Base-by-base conservation (phyloP, 1,140 invertebrate genomes). In the Copidosoma floridanum region DNA sequence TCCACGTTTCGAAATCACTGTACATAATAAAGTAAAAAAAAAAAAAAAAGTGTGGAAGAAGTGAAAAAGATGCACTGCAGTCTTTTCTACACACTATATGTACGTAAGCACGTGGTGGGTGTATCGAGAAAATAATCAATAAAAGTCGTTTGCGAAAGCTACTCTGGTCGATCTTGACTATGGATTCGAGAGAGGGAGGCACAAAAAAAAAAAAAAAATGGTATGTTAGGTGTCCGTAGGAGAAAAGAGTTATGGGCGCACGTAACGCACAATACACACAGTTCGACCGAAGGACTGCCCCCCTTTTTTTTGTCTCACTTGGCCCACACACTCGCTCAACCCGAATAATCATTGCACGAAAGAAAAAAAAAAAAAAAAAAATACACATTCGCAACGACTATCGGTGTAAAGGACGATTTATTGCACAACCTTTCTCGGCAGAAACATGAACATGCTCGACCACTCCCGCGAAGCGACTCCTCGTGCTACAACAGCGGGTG, bases 101-200 rank as follows among this genome's bases (percentile, higher is more conserved):
- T n/a, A 24, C 24, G 14, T 2, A 27, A 11, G 27, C 18, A 23
- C 1, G 37, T 23, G 37, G 20, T 24, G 12, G 23, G 35, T 27
- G 44, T 48, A 7, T 18, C 46, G 41, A 40, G 37, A 58, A 38
- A 32, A 58, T 51, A 47, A 50, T 11, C 27, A 51, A 29, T 46
- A 52, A 53, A 53, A 53, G 57, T n/a, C n/a, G n/a, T n/a, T n/a
- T n/a, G n/a, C n/a, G n/a, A n/a, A n/a, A n/a, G n/a, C n/a, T 41
- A 50, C 48, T 60, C 32, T 46, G 40, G 32, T 60, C 48, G 44
- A 46, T 60, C 41, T n/a, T 53, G 57, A 46, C 57, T 53, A 60
- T 60, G 50, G 41, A 53, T 60, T 53, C 14, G 23, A 46, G 2
- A 53, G n/a, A 44, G 10, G 14, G n/a, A 29, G 18, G 14, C 18